These are phyloP conservation scores for Meloidogyne exigua DNA, from an alignment of 1,140 invertebrate species.

Conservation along the genomic window DNA sequence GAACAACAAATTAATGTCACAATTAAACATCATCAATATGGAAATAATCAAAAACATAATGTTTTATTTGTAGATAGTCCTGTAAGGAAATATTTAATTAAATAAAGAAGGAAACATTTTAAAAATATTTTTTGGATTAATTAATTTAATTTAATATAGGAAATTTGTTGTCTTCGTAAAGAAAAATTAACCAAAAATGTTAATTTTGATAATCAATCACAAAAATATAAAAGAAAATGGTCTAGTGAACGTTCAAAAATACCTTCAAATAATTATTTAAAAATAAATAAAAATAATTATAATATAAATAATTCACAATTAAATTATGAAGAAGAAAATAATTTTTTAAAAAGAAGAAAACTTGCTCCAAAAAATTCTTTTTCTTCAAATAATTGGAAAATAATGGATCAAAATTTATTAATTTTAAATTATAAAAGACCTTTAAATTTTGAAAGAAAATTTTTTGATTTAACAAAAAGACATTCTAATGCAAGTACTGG, in stretches of 20 bases:
- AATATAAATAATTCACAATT: too few species aligned
- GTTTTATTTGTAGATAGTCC: neutral
- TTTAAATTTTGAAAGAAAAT: neutral
- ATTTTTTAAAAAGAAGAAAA: neutral
- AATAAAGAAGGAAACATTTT: too few species aligned
- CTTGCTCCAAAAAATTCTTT: neutral
- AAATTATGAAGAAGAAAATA: neutral
- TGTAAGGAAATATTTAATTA: too few species aligned
- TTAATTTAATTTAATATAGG: too few species aligned
- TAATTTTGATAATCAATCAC: neutral
- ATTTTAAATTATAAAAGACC: neutral
- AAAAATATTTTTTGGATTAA: too few species aligned
- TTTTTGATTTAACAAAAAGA: conserved; percentile 3
- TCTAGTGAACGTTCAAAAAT: neutral
- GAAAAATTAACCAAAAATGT: neutral
- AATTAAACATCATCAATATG: neutral
- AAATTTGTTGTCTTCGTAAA: neutral
- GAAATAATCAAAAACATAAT: neutral
- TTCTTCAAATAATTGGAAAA: too few species aligned
- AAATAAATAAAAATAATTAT: neutral
- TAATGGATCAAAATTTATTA: neutral
- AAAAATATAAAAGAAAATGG: conserved; percentile 2
- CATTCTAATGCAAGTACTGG: neutral
- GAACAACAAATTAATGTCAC: neutral
- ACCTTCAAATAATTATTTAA: neutral